These are phyloP conservation scores for Heliocidaris erythrogramma DNA, from an alignment of 35 echinoderm and acorn worm genomes.

Conservation along the genomic window DNA sequence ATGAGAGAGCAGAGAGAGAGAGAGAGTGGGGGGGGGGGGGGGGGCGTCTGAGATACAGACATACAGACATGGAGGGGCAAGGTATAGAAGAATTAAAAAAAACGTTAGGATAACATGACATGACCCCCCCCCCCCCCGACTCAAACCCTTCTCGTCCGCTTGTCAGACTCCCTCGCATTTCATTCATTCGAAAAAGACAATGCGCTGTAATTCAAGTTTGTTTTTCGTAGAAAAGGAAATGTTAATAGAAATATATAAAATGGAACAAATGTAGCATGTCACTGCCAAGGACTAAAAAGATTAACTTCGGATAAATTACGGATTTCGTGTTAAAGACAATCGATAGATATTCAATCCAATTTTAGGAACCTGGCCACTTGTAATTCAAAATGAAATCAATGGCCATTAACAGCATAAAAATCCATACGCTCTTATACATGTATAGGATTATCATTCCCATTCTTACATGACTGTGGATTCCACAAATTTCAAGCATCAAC, in stretches of 20 bases:
- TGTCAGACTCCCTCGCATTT: no score
- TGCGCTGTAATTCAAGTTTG: not conserved
- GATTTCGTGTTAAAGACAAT: not conserved
- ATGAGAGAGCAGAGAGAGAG: no score
- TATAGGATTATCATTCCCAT: not conserved
- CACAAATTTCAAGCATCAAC: no score
- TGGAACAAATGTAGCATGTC: not conserved
- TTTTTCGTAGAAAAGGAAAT: not conserved
- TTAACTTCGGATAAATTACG: not conserved
- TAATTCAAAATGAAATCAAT: not conserved
- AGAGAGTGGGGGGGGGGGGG: no score
- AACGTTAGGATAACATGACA: no score
- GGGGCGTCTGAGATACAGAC: no score
- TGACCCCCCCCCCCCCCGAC: not conserved
- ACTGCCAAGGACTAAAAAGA: not conserved
- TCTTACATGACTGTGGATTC: no score
- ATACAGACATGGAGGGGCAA: no score
- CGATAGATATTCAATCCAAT: not conserved
- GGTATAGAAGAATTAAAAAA: no score
- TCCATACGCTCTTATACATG: not conserved
- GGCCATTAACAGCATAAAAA: not conserved
- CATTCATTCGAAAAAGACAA: no score
- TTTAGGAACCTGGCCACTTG: not conserved
- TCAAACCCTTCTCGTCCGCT: not conserved
- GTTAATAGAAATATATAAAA: not conserved